These are phyloP conservation scores for Ochotona princeps DNA, from an alignment of 2,113 vertebrate species.

Conservation along the genomic window DNA sequence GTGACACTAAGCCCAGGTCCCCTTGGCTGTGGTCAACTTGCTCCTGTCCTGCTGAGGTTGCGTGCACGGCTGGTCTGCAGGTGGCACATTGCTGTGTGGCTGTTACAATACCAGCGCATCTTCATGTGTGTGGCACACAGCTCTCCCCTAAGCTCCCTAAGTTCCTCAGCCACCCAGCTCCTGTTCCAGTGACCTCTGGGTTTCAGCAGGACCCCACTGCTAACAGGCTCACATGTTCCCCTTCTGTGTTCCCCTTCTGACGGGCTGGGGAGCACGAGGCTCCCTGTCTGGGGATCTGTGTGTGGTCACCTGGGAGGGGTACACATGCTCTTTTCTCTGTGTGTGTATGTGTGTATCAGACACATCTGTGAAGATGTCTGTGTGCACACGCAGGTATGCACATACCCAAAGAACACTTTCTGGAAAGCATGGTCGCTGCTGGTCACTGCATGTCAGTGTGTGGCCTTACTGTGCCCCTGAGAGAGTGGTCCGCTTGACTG, in stretches of 20 bases:
- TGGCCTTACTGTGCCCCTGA: no score
- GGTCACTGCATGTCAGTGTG: no score
- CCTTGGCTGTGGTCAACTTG: neutral
- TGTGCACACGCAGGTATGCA: neutral
- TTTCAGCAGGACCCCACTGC: neutral
- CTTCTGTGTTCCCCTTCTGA: neutral
- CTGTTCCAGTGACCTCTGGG: neutral
- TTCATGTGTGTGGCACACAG: neutral
- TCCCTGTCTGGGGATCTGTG: neutral
- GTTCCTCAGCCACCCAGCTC: neutral
- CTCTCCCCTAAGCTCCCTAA: neutral
- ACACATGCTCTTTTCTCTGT: neutral
- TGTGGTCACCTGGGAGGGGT: neutral
- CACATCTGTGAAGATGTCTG: neutral
- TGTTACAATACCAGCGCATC: neutral
- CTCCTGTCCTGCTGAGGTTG: neutral
- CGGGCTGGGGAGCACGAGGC: neutral
- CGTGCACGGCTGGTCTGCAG: accelerated
- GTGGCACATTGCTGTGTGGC: accelerated
- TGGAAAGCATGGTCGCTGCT: neutral
- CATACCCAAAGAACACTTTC: no score
- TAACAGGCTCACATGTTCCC: neutral
- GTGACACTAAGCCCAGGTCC: neutral
- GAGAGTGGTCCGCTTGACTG: neutral
- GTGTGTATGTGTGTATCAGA: neutral